Conservation (phyloP, 1,140 invertebrate species). For the Carposina sasakii region DNA sequence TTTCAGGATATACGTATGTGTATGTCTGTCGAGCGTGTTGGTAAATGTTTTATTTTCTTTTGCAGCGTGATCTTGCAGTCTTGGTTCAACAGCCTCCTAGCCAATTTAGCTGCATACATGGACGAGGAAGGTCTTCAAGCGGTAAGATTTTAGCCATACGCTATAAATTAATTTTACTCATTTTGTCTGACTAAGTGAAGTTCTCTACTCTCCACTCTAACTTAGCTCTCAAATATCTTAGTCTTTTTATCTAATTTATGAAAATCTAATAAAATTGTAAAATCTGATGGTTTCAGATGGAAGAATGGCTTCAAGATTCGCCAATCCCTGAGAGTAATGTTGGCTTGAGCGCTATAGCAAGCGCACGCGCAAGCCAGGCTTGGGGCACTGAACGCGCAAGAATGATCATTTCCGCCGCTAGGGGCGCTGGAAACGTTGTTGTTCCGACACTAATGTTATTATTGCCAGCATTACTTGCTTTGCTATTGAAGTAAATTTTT, state of each 20-base stretch:
- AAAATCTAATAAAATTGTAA: too few species aligned
- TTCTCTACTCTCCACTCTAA: too few species aligned
- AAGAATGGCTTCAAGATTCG: slow-evolving; percentile 39
- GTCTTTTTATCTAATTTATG: slow-evolving; percentile 5
- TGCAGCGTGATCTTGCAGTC: slow-evolving; percentile 47
- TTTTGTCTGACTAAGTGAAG: too few species aligned
- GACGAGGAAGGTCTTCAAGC: slow-evolving; percentile 51
- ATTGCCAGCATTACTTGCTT: slow-evolving; percentile 27
- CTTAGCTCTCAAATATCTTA: too few species aligned
- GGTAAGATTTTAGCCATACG: too few species aligned
- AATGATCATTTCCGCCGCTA: slow-evolving; percentile 33
- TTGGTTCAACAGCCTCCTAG: slow-evolving; percentile 44
- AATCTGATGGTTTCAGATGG: slow-evolving; percentile 59
- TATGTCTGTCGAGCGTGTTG: too few species aligned
- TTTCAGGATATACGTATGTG: background rate
- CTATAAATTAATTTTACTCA: too few species aligned
- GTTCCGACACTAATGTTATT: slow-evolving; percentile 37
- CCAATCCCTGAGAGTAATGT: slow-evolving; percentile 33
- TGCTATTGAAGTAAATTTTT: slow-evolving; percentile 47
- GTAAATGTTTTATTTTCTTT: slow-evolving; percentile 15
- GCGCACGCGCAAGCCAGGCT: slow-evolving; percentile 38
- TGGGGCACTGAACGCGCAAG: slow-evolving; percentile 48
- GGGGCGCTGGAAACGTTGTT: slow-evolving; percentile 27
- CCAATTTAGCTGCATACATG: slow-evolving; percentile 42
- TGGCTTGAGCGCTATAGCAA: slow-evolving; percentile 39